Evolutionary conservation across 2,797 vertebrate species (phyloP).

Genomic region (Rhynchonycteris naso): DNA sequence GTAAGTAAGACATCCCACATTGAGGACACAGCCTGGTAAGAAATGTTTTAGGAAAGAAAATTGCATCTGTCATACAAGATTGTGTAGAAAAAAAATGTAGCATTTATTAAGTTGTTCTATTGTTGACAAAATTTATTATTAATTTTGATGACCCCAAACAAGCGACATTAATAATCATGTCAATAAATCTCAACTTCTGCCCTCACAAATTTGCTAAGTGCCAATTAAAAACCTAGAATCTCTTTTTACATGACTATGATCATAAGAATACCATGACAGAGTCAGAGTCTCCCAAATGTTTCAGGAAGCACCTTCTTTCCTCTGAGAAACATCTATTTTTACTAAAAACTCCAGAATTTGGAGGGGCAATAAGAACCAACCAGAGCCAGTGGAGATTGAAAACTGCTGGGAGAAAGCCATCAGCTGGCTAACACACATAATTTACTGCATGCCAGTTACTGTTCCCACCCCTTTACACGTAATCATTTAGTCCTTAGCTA

Average conservation of each 20-base stretch:
- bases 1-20: neutral
- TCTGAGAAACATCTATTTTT: neutral
- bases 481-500: neutral
- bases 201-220: conserved; percentile 13
- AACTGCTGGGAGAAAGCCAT: neutral
- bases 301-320: neutral
- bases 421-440: neutral
- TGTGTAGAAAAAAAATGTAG: conserved; percentile 40
- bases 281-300: conserved; percentile 17
- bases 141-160: conserved; percentile 51
- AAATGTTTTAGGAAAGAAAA: neutral
- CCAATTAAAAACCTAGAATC: conserved; percentile 60
- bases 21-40: neutral
- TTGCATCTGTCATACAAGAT: neutral
- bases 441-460: neutral
- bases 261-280: conserved; percentile 55
- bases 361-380: neutral
- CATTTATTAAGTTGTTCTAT: neutral
- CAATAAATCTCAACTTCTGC: conserved; percentile 56
- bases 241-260: conserved; percentile 55
- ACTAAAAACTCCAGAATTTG: neutral
- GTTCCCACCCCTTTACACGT: neutral
- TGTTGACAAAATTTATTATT: conserved; percentile 53
- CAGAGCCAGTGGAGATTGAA: neutral
- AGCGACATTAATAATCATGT: conserved; percentile 44